Evolutionary conservation across 2,113 vertebrate genomes (phyloP).

Genomic region (Paracanthobrama guichenoti): DNA sequence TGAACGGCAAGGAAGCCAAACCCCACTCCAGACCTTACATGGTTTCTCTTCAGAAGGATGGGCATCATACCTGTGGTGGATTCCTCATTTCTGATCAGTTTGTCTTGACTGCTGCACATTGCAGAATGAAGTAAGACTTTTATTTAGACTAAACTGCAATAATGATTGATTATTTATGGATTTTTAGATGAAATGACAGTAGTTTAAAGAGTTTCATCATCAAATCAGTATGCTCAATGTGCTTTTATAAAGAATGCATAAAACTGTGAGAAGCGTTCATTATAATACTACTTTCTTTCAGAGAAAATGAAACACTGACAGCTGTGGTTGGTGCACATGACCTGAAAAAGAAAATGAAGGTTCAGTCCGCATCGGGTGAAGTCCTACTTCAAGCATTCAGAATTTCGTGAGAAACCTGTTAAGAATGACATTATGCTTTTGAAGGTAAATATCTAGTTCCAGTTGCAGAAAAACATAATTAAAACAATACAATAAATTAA

Average conservation of each 20-base stretch:
- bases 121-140: background rate
- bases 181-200: background rate
- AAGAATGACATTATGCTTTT: slow-evolving; percentile 44
- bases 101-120: slow-evolving; percentile 3
- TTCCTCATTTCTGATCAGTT: background rate
- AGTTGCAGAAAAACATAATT: too few relatives aligned
- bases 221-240: background rate
- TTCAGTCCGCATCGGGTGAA: background rate
- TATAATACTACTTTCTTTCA: background rate
- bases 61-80: background rate
- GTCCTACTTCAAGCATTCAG: background rate
- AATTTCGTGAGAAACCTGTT: too few relatives aligned
- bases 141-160: background rate
- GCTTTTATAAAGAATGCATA: background rate
- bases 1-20: background rate
- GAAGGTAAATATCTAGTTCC: slow-evolving; percentile 17
- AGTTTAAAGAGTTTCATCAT: background rate
- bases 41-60: background rate
- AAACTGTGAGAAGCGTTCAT: background rate
- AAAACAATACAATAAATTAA: too few relatives aligned
- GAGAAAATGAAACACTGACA: background rate
- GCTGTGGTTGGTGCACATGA: slow-evolving; percentile 19
- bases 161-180: background rate
- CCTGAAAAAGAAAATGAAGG: background rate
- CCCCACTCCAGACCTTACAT: background rate